Percentiles rank a stretch among this genome's conserved stretches.
Evolutionary conservation across 2,113 vertebrate genomes (phyloP).

Genomic region (Okapia johnstoni): DNA sequence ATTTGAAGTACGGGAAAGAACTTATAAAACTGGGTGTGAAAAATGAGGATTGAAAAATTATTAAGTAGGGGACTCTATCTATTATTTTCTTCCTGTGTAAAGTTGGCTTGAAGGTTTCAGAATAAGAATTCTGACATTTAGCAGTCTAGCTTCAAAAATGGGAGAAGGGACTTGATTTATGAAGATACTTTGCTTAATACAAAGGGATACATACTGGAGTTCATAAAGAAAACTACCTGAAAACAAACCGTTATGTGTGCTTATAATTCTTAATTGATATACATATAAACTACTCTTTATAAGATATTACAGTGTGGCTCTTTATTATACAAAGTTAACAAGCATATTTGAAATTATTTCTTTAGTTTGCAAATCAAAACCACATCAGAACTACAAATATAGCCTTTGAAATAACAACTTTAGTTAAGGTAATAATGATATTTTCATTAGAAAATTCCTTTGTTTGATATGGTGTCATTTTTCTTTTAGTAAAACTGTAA

Average conservation of each 20-base stretch:
- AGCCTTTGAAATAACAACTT: background rate
- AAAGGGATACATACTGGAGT: background rate
- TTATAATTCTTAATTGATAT: background rate
- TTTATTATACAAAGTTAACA: background rate
- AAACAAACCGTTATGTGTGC: background rate
- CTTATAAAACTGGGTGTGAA: background rate
- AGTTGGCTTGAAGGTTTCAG: background rate
- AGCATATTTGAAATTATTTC: background rate
- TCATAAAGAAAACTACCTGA: background rate
- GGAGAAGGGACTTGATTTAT: background rate
- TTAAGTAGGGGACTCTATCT: background rate
- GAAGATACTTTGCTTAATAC: background rate
- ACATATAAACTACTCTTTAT: background rate
- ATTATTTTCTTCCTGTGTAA: background rate
- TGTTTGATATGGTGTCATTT: background rate
- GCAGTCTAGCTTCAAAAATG: background rate
- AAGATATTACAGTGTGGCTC: background rate
- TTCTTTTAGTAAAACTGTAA: background rate
- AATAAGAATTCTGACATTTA: background rate
- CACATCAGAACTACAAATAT: background rate
- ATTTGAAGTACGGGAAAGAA: background rate
- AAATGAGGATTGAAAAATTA: background rate
- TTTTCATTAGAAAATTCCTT: constrained; percentile 20
- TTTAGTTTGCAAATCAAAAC: constrained; percentile 15
- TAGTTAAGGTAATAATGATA: constrained; percentile 9